Evolutionary conservation across 2,113 vertebrate genomes (phyloP), one percentile per base, ranked within the genome.

Genomic region (Lycaon pictus): DNA sequence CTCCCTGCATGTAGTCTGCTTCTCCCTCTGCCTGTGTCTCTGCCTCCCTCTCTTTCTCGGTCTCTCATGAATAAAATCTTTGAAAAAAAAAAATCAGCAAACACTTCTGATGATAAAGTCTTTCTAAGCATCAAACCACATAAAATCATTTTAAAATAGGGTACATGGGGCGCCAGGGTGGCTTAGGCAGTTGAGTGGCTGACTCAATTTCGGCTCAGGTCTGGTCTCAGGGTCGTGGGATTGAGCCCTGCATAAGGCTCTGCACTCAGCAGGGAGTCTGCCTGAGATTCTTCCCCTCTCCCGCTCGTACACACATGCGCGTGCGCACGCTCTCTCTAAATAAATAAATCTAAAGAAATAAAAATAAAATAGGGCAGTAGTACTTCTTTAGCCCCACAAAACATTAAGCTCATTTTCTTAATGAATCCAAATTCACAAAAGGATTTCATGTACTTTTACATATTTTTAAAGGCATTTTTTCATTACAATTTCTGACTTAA

Each of bases 381-480:
- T 43, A 88, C 13, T 17, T 35, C n/a, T 81, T 83, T 20, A 85
- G 76, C 48, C 5, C 11, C 29, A 43, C 67, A 5, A 51, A 71
- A 60, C 25, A 83, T 17, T 22, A 95, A 88, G 27, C 11, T 74
- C 72, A 90, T 85, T 93, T 37, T 82, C 69, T 85, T 77, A 93
- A 65, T 32, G n/a, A 93, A 29, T 17, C 88, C 76, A 93, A 92
- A 83, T 74, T 90, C 51, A 92, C 77, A 79, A 92, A 89, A 80
- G 6, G 32, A 94, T 19, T 92, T 92, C 76, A 93, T 6, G n/a
- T 81, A 72, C 0, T 92, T 65, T 0, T 17, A 88, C 93, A 7
- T 90, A 58, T 65, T 92, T 88, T 20, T 12, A 51, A 83, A 63
- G 74, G 3, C 1, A 25, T 25, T 65, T 93, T 80, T 60, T 85